These are phyloP conservation scores for Alectoris magna DNA, from an alignment of 2,797 vertebrate species.

Conservation along the genomic window DNA sequence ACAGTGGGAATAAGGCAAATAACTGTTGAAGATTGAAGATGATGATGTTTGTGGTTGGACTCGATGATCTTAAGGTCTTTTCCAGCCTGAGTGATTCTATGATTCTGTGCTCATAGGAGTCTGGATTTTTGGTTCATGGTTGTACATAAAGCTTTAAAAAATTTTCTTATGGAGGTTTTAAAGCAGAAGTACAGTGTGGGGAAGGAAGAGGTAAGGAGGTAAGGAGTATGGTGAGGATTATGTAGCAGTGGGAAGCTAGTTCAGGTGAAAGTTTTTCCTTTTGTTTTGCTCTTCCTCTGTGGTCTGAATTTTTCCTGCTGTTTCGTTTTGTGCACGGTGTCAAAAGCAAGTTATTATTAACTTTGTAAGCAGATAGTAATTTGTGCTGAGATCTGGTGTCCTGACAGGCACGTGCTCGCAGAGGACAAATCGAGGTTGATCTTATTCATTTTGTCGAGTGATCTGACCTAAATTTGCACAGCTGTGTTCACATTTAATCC, in stretches of 20 bases:
- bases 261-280: not conserved
- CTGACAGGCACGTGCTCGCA: not conserved
- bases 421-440: conserved; percentile 18
- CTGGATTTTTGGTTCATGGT: not conserved
- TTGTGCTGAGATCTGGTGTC: conserved; percentile 11
- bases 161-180: not conserved
- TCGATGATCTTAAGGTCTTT: too few relatives aligned
- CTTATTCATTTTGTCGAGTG: not conserved
- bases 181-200: not conserved
- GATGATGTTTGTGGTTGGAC: not conserved
- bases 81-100: too few relatives aligned
- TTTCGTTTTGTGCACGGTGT: not conserved
- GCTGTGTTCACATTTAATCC: conserved; percentile 65
- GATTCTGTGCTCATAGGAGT: not conserved
- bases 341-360: conserved; percentile 6
- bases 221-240: not conserved
- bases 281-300: not conserved
- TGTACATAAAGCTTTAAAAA: not conserved
- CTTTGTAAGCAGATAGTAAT: conserved; percentile 29
- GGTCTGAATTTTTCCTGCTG: not conserved
- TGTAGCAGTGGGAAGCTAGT: not conserved
- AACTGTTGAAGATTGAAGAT: not conserved
- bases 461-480: conserved; percentile 62
- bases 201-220: not conserved
- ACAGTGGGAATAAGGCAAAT: not conserved